Evolutionary conservation across 2,888 invertebrate species (phyloP), one percentile per base, ranked within the genome.

Genomic region (Lasioglossum pauxillum): DNA sequence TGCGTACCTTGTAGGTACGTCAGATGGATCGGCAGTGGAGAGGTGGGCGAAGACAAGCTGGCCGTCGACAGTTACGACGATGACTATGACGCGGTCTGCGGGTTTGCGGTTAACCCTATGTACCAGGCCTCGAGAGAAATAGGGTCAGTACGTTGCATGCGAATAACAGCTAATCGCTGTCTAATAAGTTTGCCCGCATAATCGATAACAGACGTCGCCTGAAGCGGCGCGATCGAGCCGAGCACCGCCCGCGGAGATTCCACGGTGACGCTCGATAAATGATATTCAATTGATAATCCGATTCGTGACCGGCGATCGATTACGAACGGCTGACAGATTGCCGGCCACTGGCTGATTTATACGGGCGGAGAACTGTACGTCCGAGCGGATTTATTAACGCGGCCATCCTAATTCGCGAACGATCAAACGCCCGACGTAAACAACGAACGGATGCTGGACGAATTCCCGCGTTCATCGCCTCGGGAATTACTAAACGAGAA

Each of bases 91-190:
- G 89, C 85, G 90, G 90, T 84, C 84, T 89, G 91, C 86, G 91
- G 93, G 87, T 93, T 92, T 91, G 93, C 87, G 93, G 93, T 90
- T 88, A 91, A 92, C 91, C 91, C 88, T 86, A 84, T 86, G 83
- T 80, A 86, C 85, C 87, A 74, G 87, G 69, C 69, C 80, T 71
- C 81, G 83, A 73, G 81, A 82, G 91, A 89, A 90, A 91, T 88
- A 90, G 91, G 92, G 90, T 93, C 92, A 91, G 88, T 86, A 88
- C 88, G 89, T 90, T 88, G 89, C 90, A 90, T 91, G 89, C 88
- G 90, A 91, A 90, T 90, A 91, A 91, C 92, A 88, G 89, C 89
- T 93, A 91, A 93, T 93, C 91, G 90, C 86, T 91, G 90, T 91
- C 90, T 90, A 90, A 90, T 90, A 90, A 90, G 88, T 90, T 91